A percentile compares a stretch with the other conserved stretches of the same genome.
phyloP scores from a whole-genome alignment of 2,888 invertebrate genomes.

The Parnassius glacialis region DNA sequence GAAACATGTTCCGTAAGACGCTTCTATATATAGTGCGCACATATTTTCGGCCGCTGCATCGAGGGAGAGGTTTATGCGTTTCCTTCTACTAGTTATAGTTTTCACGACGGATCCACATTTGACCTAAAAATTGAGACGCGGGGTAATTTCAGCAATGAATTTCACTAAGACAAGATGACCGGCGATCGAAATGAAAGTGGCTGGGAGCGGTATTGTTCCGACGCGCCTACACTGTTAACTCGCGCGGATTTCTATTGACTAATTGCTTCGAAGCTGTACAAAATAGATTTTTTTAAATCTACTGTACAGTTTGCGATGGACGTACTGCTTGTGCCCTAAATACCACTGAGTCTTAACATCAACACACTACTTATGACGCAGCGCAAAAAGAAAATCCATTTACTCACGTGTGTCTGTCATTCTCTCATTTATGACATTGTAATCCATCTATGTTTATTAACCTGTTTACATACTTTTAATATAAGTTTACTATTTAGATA shows the following conservation, averaged over 20 bases:
- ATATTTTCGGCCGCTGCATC: slow-evolving; percentile 70
- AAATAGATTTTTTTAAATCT: slow-evolving; percentile 37
- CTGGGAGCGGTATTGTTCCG: slow-evolving; percentile 37
- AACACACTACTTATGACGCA: slow-evolving; percentile 8
- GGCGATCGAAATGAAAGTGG: slow-evolving; percentile 54
- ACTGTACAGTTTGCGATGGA: slow-evolving; percentile 14
- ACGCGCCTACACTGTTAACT: slow-evolving; percentile 37
- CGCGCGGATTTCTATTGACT: slow-evolving; percentile 45
- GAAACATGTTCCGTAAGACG: slow-evolving; percentile 27
- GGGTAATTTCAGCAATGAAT: slow-evolving; percentile 31
- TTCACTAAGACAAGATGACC: slow-evolving; percentile 36
- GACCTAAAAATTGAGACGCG: slow-evolving; percentile 30
- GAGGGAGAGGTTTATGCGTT: slow-evolving; percentile 50
- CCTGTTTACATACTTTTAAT: slow-evolving; percentile 9
- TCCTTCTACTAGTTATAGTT: slow-evolving; percentile 36
- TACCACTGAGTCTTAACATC: slow-evolving; percentile 19
- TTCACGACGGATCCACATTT: slow-evolving; percentile 29
- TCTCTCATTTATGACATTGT: slow-evolving; percentile 3
- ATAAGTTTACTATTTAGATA: neutral
- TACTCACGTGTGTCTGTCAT: slow-evolving; percentile 15
- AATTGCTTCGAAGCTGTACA: slow-evolving; percentile 45
- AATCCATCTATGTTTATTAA: slow-evolving; percentile 19
- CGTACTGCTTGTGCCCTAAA: slow-evolving; percentile 18
- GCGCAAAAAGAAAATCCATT: slow-evolving; percentile 23
- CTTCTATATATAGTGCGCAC: slow-evolving; percentile 57